phyloP scores from a whole-genome alignment of 1,140 invertebrate species.

The Scylla paramamosain region DNA sequence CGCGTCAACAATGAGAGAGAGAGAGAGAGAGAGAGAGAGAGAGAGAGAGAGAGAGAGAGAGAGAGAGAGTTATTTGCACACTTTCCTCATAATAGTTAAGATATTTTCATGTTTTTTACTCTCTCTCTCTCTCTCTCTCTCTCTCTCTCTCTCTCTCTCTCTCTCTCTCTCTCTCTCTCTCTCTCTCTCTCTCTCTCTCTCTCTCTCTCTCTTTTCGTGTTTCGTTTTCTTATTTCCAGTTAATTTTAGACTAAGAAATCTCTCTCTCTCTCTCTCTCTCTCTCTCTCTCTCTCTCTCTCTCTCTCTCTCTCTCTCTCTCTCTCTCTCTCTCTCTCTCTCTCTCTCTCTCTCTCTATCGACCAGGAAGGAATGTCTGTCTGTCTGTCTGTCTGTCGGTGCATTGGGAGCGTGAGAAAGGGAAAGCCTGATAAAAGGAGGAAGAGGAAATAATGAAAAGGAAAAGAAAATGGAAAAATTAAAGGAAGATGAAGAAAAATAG shows the following conservation, averaged over 20 bases:
- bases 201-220: not conserved
- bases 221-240: not conserved
- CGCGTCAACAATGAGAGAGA: too few species aligned
- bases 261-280: not conserved
- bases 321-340: not conserved
- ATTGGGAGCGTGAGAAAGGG: too few species aligned
- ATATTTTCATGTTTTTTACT: not conserved
- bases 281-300: not conserved
- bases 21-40: too few species aligned
- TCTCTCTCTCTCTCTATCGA: not conserved
- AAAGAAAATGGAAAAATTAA: too few species aligned
- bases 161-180: not conserved
- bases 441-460: too few species aligned
- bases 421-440: too few species aligned
- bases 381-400: too few species aligned
- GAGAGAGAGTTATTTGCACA: too few species aligned
- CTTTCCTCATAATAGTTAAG: too few species aligned
- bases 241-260: not conserved
- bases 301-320: not conserved
- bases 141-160: slow-evolving; percentile 2
- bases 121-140: not conserved
- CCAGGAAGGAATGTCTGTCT: not conserved
- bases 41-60: too few species aligned
- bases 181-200: slow-evolving; percentile 16
- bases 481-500: too few species aligned